Evolutionary conservation across 64 coral and sea anemone genomes (phyloP).

Genomic region (Montipora cactus): DNA sequence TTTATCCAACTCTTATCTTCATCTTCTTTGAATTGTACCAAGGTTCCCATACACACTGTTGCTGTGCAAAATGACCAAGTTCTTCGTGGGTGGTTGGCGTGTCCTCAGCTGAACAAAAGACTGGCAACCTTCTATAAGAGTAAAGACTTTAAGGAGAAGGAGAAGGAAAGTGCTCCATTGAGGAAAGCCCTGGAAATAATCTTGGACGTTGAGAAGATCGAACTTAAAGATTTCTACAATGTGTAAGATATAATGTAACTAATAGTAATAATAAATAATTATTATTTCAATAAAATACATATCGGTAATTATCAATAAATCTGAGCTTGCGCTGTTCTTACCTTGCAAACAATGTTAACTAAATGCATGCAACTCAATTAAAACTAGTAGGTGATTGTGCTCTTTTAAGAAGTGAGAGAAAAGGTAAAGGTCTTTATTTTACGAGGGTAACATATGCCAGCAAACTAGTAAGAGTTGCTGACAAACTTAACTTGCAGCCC

Average conservation of each 20-base stretch:
- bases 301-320: background rate
- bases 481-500: no score
- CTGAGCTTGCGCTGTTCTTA: no score
- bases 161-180: slow-evolving; percentile 45
- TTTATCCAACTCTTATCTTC: background rate
- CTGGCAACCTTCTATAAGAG: slow-evolving; percentile 62
- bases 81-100: slow-evolving; percentile 62
- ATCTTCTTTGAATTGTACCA: background rate
- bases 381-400: no score
- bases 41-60: slow-evolving; percentile 91
- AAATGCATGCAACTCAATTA: no score
- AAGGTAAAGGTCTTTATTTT: no score
- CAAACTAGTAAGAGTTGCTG: no score
- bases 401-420: no score
- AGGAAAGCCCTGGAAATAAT: slow-evolving; percentile 53
- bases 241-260: slow-evolving; percentile 61
- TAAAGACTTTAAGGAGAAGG: slow-evolving; percentile 45
- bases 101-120: slow-evolving; percentile 58
- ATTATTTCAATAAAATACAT: background rate
- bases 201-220: slow-evolving; percentile 58
- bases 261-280: background rate
- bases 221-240: slow-evolving; percentile 83
- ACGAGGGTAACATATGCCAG: no score
- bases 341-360: no score
- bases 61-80: slow-evolving; percentile 73